Conservation (phyloP, 1,140 invertebrate genomes). For the Calephelis virginiensis region DNA sequence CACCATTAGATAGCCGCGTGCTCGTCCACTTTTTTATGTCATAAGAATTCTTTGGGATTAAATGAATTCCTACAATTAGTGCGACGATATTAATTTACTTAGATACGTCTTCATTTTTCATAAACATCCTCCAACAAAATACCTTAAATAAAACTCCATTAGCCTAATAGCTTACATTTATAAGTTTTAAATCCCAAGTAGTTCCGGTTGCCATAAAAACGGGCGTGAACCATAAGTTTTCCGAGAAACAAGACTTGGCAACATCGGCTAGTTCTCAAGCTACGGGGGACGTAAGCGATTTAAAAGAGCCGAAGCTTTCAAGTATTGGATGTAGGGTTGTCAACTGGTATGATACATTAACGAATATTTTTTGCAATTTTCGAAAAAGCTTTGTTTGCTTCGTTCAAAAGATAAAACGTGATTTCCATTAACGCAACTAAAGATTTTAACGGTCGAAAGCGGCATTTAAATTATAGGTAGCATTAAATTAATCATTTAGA, state of each 20-base stretch:
- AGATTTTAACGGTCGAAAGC: no score
- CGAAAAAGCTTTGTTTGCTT: no score
- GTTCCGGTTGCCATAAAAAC: conserved; percentile 30
- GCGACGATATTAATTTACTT: no score
- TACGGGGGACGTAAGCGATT: conserved; percentile 54
- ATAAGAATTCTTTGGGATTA: no score
- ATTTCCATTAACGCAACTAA: no score
- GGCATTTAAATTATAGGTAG: no score
- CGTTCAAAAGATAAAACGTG: no score
- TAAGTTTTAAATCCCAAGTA: conserved; percentile 9
- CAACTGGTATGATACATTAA: conserved; percentile 30
- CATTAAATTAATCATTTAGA: no score
- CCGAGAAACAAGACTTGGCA: conserved; percentile 50
- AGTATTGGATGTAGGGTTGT: conserved; percentile 64
- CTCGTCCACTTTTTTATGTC: no score
- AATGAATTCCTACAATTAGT: no score
- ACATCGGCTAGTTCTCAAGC: conserved; percentile 39
- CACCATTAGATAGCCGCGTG: no score
- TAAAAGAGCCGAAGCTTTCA: conserved; percentile 68
- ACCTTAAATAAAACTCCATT: neutral
- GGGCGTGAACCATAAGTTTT: conserved; percentile 46
- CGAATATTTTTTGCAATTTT: no score
- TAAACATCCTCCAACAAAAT: neutral
- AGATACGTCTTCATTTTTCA: neutral
- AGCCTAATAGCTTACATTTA: conserved; percentile 3